Evolutionary conservation across 2,113 vertebrate species (phyloP), one percentile per base, ranked within the genome.

Genomic region (Phoenicopterus ruber): DNA sequence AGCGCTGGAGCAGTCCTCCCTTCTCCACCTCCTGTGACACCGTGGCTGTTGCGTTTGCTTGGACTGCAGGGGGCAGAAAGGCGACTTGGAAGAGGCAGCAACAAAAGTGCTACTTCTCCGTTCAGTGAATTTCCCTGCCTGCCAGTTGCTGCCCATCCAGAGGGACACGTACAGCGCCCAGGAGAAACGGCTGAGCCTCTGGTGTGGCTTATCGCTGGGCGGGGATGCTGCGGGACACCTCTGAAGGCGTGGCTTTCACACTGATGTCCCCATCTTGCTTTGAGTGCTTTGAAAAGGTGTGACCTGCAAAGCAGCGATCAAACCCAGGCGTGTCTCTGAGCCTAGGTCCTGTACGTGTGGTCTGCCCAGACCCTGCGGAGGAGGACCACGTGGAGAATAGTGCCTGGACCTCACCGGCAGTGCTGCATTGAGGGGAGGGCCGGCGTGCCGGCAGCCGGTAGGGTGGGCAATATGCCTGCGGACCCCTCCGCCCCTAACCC

Each of bases 401-500:
- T 15, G 52, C 69, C 69, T 7, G 44, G 54, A 28, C 11, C 49
- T 63, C 24, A 11, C 12, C 1, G 11, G 20, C 65, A 19, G 61
- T 3, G 3, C 70, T 19, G 46, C 1, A 5, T 9, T 3, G 9
- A 18, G 76, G 66, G 47, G 18, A 70, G 42, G 15, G n/a, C 79
- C 24, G 10, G 42, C 13, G 2, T 4, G 61, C 32, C 8, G 8
- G 49, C 24, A 11, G 31, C 17, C 5, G 19, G 29, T 6, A 50
- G 20, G 42, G 26, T 6, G 20, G 59, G 54, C 55, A 31, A 2
- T 0, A 1, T 46, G 36, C 58, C 54, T 3, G 6, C 15, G 4
- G 66, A 44, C 14, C 40, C 36, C 25, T 15, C 7, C 16, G 1
- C 10, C 91, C 24, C 57, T 97, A 59, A 97, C 78, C 18, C 7